Conservation (phyloP, 2,113 vertebrate genomes). For the Rana temporaria region DNA sequence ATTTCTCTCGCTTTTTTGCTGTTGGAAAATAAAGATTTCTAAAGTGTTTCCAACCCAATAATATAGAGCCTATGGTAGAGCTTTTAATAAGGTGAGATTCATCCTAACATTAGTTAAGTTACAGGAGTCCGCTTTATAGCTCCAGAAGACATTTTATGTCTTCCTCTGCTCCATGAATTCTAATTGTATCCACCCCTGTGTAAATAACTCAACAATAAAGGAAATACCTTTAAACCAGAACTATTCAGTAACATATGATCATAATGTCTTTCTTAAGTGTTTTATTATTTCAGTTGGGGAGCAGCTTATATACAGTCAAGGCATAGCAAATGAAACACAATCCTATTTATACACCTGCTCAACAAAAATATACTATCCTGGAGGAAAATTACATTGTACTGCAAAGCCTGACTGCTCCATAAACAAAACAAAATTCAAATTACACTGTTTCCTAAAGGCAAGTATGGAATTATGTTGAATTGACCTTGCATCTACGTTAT, state of each 20-base stretch:
- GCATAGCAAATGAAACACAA: conserved; percentile 79
- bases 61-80: neutral
- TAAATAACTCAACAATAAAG: conserved; percentile 68
- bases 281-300: conserved; percentile 88
- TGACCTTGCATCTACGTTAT: too few species aligned
- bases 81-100: conserved; percentile 2
- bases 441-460: too few species aligned
- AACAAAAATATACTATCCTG: neutral
- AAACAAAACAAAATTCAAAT: neutral
- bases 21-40: neutral
- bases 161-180: conserved; percentile 62
- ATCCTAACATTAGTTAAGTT: conserved; percentile 44
- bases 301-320: conserved; percentile 76
- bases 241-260: conserved; percentile 76
- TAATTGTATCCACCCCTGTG: conserved; percentile 68
- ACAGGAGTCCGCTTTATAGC: conserved; percentile 58
- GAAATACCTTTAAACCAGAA: conserved; percentile 69
- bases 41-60: neutral
- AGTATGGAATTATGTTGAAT: too few species aligned
- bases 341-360: conserved; percentile 85
- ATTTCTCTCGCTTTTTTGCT: too few species aligned
- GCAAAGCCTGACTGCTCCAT: neutral
- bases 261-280: conserved; percentile 74
- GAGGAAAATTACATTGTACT: neutral
- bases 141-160: conserved; percentile 61